Base-by-base conservation (phyloP, 2,888 invertebrate genomes). In the Desoria tigrina region DNA sequence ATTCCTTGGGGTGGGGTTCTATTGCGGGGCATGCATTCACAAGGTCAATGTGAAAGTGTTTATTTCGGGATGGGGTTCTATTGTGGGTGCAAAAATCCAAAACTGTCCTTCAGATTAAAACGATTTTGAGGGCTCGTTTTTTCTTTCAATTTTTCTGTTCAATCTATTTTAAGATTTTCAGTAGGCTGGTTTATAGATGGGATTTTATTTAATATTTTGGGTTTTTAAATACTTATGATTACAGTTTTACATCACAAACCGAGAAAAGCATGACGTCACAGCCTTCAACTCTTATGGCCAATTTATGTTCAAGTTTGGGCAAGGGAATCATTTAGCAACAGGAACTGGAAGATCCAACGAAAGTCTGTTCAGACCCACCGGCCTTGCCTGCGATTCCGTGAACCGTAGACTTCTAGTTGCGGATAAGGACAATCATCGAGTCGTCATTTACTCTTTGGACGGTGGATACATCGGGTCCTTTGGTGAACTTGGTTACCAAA, bases 371-470 rank as follows among this genome's bases (percentile, higher is more conserved):
- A 68, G 65, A 9, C 71, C 71, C 0, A 49, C 62, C 42, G 71
- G 68, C 32, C 60, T 71, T 11, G 61, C 60, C 1, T 61, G 39
- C 37, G 71, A 71, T 42, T 26, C 45, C 24, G 14, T n/a, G 1
- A 24, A 61, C 11, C 16, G 50, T 6, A 59, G 71, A 16, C 16
- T 66, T 11, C 3, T 68, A 2, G 24, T 71, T n/a, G 24, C 53
- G 3, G 71, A 71, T 55, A 71, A 68, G 26, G 66, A 66, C 21
- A 71, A 68, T 16, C 70, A 70, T 16, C 55, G 70, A 0, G 18
- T 70, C 9, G 28, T 50, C 26, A 32, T 67, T 21, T 63, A 54
- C 39, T 42, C 55, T 0, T 18, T 63, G 63, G 61, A 67, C 11
- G 70, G 70, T 0, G 3, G 42, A 2, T 70, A 42, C 42, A 58